phyloP scores from a whole-genome alignment of 1,140 invertebrate species.

The Sycophaga agraensis region DNA sequence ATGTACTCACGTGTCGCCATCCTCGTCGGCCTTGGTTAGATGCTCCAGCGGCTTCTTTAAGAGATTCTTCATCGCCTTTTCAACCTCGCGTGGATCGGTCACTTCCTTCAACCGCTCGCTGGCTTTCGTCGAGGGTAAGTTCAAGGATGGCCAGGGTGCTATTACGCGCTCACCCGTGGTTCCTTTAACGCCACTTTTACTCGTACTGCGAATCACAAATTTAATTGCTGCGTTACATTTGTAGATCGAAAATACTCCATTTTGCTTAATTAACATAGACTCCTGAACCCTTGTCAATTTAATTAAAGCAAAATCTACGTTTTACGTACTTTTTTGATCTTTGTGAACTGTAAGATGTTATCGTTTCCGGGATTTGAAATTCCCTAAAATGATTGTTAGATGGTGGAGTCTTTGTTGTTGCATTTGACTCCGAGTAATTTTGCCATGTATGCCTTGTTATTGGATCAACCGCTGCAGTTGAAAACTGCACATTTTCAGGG shows the following conservation, averaged over 20 bases:
- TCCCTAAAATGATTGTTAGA: constrained; percentile 23
- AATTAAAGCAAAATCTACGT: no score
- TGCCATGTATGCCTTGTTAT: neutral
- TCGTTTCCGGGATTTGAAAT: constrained; percentile 39
- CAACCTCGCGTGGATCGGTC: constrained; percentile 35
- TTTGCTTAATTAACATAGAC: no score
- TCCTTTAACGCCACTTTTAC: neutral
- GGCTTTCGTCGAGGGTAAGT: constrained; percentile 37
- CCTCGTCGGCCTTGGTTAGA: constrained; percentile 34
- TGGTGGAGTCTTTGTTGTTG: neutral
- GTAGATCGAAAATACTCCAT: no score
- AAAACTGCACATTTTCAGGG: neutral
- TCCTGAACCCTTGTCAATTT: no score
- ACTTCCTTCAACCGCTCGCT: constrained; percentile 40
- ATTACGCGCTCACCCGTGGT: constrained; percentile 14
- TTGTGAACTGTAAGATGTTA: constrained; percentile 30
- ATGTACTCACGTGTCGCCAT: constrained; percentile 47
- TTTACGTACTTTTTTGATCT: constrained; percentile 27
- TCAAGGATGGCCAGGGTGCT: constrained; percentile 40
- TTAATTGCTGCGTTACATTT: no score
- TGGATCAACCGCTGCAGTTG: neutral
- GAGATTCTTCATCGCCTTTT: constrained; percentile 42
- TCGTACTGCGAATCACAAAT: no score
- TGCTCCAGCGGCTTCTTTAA: constrained; percentile 36
- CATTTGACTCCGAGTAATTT: neutral